Percentiles rank a stretch among this genome's conserved stretches.
These are phyloP conservation scores for Synanthedon formicaeformis DNA, from an alignment of 2,888 invertebrate genomes.

Conservation along the genomic window DNA sequence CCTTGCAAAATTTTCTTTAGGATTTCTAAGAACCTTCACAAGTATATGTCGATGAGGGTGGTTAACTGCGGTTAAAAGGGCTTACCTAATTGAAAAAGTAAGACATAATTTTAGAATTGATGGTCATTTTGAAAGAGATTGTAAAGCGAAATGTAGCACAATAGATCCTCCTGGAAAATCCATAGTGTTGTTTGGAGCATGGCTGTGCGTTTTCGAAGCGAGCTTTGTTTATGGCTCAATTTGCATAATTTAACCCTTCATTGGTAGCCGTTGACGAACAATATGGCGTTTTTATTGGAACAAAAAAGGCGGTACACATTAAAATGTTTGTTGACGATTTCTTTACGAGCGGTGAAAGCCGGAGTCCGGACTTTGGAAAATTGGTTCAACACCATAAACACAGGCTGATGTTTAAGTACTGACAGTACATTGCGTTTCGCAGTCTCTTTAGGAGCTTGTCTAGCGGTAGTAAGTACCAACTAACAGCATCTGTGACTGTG, in stretches of 20 bases:
- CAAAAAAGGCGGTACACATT: conserved; percentile 44
- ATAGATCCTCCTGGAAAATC: background rate
- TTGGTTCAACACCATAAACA: conserved; percentile 9
- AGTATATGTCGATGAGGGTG: too few species aligned
- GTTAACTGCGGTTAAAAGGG: too few species aligned
- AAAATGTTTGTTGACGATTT: conserved; percentile 41
- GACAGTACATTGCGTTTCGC: too few species aligned
- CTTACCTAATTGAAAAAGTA: too few species aligned
- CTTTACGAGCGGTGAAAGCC: conserved; percentile 33
- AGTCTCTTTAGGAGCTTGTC: too few species aligned
- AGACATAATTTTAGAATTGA: too few species aligned
- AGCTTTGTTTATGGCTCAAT: conserved; percentile 36
- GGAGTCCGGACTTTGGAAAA: conserved; percentile 25
- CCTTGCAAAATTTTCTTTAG: too few species aligned
- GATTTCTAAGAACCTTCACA: too few species aligned
- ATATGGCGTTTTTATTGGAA: conserved; percentile 44
- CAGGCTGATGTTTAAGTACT: conserved; percentile 15
- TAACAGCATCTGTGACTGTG: too few species aligned
- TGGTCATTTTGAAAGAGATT: too few species aligned
- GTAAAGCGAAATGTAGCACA: too few species aligned
- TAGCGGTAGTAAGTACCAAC: too few species aligned
- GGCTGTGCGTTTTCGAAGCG: background rate
- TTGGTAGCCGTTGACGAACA: conserved; percentile 26
- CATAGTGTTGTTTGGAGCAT: background rate
- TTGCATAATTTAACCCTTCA: conserved; percentile 66